Evolutionary conservation across 2,888 invertebrate species (phyloP), one percentile per base, ranked within the genome.

Genomic region (Eretmocerus hayati): DNA sequence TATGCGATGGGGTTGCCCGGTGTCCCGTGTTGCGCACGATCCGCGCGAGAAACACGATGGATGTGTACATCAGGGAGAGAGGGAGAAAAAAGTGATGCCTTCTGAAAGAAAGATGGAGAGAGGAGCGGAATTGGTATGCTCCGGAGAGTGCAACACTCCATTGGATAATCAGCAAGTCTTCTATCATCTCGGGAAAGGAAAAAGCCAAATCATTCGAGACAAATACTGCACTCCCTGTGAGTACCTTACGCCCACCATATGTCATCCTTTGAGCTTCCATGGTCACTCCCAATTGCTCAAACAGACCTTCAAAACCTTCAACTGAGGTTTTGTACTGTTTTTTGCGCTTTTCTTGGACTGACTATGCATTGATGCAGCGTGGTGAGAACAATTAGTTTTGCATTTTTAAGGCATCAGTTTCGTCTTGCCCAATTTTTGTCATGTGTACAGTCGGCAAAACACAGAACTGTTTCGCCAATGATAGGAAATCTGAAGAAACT

Each of bases 81-180:
- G 42, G 18, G 44, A 31, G 38, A 9, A 20, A 31, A 21, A 16
- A 22, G 32, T 26, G 39, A 21, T 11, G 36, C 8, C 15, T 6
- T 11, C 8, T 16, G 19, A 16, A 6, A 38, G 20, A 21, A 21
- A 38, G 20, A 15, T 38, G 13, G 50, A 48, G 46, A 46, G 46
- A 46, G 48, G 52, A 41, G 46, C 52, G 33, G 36, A 35, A 41
- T 41, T 26, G 31, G 40, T 37, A 30, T 32, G 19, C 23, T 20
- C 38, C n/a, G 5, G 19, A 16, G 9, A n/a, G n/a, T n/a, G n/a
- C 23, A 13, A 19, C 18, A 36, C 43, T 46, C 45, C 46, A 62
- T 61, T 58, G 61, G 60, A 59, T 60, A 59, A 60, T 60, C 60
- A 62, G 62, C 59, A 61, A 62, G 60, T 62, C 62, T 59, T 59